Conservation (phyloP, 2,113 vertebrate species). For the Catagonus wagneri region DNA sequence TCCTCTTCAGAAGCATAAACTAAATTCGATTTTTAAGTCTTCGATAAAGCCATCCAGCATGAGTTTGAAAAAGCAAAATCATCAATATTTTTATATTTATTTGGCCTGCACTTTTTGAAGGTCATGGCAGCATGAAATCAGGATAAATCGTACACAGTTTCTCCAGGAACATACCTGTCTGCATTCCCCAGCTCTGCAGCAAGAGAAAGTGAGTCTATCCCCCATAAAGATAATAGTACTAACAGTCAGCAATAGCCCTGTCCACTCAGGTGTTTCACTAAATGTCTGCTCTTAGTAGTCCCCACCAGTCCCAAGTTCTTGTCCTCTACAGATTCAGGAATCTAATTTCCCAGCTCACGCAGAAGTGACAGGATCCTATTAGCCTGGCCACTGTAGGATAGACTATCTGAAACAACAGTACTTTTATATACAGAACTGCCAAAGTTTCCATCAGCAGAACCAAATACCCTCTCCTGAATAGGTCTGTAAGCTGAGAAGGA, state of each 20-base stretch:
- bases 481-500: not conserved
- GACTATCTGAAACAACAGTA: not conserved
- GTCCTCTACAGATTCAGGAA: not conserved
- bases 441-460: not conserved
- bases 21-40: constrained; percentile 4
- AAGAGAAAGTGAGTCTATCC: not conserved
- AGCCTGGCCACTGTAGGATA: not conserved
- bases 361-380: not conserved
- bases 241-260: not conserved
- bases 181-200: not conserved
- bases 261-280: not conserved
- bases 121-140: not conserved
- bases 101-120: not conserved
- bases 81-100: not conserved
- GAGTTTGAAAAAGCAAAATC: not conserved
- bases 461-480: not conserved
- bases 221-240: not conserved
- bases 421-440: not conserved
- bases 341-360: not conserved
- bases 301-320: not conserved
- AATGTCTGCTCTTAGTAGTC: not conserved
- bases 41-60: not conserved
- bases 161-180: not conserved
- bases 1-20: constrained; percentile 16
- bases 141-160: not conserved